phyloP scores from a whole-genome alignment of 2,113 vertebrate genomes.

The Plectropomus leopardus region DNA sequence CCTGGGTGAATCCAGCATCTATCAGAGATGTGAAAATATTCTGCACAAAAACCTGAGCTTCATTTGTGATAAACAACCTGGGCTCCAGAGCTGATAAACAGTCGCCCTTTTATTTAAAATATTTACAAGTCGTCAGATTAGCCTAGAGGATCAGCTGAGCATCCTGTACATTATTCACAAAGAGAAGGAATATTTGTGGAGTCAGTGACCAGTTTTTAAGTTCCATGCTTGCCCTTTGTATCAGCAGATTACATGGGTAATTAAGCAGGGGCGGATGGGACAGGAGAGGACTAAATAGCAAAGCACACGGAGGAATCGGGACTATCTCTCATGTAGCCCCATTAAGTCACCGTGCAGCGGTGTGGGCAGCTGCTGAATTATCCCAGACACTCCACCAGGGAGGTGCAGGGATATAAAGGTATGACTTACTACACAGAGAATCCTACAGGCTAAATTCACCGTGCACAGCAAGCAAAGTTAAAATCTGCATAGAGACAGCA shows the following conservation, averaged over 20 bases:
- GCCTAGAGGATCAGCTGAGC: not conserved
- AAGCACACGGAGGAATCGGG: constrained; percentile 43
- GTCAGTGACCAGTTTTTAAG: constrained; percentile 26
- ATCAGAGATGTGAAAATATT: constrained; percentile 19
- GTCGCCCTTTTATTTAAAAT: not conserved
- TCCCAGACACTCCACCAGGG: constrained; percentile 41
- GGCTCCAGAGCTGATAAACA: constrained; percentile 3
- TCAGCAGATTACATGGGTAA: constrained; percentile 68
- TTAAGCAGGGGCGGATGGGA: constrained; percentile 50
- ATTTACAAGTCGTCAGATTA: not conserved
- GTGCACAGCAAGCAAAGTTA: constrained; percentile 48
- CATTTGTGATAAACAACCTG: not conserved
- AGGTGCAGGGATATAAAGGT: constrained; percentile 56
- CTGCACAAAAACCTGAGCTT: not conserved
- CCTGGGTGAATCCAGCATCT: constrained; percentile 36
- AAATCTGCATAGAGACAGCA: constrained; percentile 43
- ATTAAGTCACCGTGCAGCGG: constrained; percentile 72
- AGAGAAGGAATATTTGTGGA: constrained; percentile 16
- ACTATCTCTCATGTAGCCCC: constrained; percentile 70
- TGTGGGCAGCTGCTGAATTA: constrained; percentile 31
- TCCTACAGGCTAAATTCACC: constrained; percentile 48
- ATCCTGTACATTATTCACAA: not conserved
- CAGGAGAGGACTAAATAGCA: constrained; percentile 31
- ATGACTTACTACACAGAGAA: constrained; percentile 52
- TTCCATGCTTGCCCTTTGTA: constrained; percentile 29